These are phyloP conservation scores for Psittacula cyanocephala DNA, from an alignment of 2,113 vertebrate genomes.

Conservation along the genomic window DNA sequence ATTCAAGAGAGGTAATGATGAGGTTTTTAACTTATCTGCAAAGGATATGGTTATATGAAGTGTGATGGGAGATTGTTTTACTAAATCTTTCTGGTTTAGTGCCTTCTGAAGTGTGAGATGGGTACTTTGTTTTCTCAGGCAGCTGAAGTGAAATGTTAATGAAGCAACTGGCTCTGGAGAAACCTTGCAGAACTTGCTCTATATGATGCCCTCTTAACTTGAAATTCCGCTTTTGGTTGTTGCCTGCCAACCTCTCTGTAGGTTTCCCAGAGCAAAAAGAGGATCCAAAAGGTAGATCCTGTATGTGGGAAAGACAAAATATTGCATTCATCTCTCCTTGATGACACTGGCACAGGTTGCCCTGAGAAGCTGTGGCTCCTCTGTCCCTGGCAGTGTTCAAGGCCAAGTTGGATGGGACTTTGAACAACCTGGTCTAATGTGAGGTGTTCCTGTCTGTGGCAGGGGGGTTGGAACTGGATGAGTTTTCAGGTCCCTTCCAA, in stretches of 20 bases:
- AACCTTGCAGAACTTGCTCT: conserved; percentile 22
- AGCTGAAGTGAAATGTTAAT: not conserved
- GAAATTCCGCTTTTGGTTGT: conserved; percentile 22
- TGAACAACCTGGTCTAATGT: not conserved
- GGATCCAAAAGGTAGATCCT: not conserved
- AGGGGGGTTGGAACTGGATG: not conserved
- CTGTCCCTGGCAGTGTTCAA: not conserved
- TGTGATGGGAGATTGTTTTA: not conserved
- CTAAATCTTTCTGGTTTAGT: not conserved
- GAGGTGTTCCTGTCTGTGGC: not conserved
- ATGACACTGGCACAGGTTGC: not conserved
- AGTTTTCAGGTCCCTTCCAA: not conserved
- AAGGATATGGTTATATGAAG: not conserved
- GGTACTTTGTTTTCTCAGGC: not conserved
- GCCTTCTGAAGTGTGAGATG: not conserved
- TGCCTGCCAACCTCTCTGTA: not conserved
- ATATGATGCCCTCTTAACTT: not conserved
- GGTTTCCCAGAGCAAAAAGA: not conserved
- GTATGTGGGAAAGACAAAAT: not conserved
- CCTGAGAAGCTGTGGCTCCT: not conserved
- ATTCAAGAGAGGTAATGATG: not conserved
- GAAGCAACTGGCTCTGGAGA: not conserved
- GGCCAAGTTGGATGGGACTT: not conserved
- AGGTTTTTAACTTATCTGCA: not conserved
- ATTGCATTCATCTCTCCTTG: not conserved